Conservation (phyloP, 1,140 invertebrate genomes). For the Anadara kagoshimensis region DNA sequence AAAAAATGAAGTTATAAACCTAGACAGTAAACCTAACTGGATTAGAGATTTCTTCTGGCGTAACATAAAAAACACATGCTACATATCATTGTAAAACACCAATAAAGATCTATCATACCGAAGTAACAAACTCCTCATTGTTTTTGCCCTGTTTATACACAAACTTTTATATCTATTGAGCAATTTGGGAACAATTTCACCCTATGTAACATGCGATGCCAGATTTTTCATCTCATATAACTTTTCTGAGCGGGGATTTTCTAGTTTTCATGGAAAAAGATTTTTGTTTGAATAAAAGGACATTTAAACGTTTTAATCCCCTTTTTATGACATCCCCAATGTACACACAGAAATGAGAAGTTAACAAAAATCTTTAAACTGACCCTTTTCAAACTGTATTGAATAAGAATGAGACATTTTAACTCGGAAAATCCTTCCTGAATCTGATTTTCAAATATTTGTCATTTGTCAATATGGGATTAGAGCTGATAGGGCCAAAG, state of each 20-base stretch:
- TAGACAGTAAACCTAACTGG: no score
- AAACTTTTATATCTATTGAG: constrained; percentile 10
- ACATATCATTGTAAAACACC: no score
- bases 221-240: constrained; percentile 4
- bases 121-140: no score
- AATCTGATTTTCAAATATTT: constrained; percentile 48
- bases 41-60: no score
- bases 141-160: no score
- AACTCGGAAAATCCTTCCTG: constrained; percentile 32
- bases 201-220: constrained; percentile 24
- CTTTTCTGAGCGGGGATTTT: no score
- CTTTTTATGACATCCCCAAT: constrained; percentile 36
- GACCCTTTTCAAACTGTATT: constrained; percentile 22
- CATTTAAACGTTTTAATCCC: constrained; percentile 27
- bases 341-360: constrained; percentile 31
- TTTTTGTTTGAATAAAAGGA: not conserved
- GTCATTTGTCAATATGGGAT: constrained; percentile 41
- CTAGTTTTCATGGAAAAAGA: no score
- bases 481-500: constrained; percentile 30
- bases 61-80: no score
- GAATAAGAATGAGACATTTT: constrained; percentile 41
- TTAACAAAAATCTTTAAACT: constrained; percentile 41
- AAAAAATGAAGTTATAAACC: no score
- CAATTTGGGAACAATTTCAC: constrained; percentile 24
- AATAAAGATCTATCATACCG: no score